Percentiles rank a stretch among this genome's conserved stretches.
Evolutionary conservation across 1,140 invertebrate species (phyloP).

Genomic region (Cataglyphis hispanica): DNA sequence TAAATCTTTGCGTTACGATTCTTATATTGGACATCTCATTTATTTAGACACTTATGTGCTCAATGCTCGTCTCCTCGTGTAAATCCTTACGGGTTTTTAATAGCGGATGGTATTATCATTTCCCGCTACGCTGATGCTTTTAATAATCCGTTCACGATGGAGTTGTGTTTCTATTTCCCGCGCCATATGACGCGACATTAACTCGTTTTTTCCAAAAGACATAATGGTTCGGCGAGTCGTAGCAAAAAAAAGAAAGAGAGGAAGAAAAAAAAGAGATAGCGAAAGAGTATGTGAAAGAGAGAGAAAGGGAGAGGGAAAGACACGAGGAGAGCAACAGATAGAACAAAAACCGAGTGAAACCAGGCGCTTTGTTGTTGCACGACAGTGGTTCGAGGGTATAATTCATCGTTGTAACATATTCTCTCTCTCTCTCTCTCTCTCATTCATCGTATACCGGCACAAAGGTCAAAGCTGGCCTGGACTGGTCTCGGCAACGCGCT

Average conservation of each 20-base stretch:
- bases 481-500: slow-evolving; percentile 69
- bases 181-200: slow-evolving; percentile 52
- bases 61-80: neutral
- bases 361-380: slow-evolving; percentile 78
- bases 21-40: neutral
- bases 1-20: neutral
- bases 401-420: slow-evolving; percentile 80
- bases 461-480: slow-evolving; percentile 80
- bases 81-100: neutral
- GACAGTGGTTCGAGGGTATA: slow-evolving; percentile 79
- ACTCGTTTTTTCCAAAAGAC: slow-evolving; percentile 55
- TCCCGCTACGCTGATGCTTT: neutral
- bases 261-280: neutral
- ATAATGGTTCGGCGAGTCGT: slow-evolving; percentile 54
- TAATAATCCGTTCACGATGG: slow-evolving; percentile 2
- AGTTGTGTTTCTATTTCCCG: neutral
- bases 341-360: slow-evolving; percentile 71
- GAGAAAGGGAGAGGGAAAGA: slow-evolving; percentile 12
- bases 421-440: neutral
- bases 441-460: slow-evolving; percentile 65
- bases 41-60: neutral
- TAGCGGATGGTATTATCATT: neutral
- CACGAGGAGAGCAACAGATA: slow-evolving; percentile 52
- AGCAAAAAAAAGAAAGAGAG: neutral
- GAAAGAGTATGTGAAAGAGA: neutral